Conservation (phyloP, 2,888 invertebrate species). For the Diaprepes abbreviatus region DNA sequence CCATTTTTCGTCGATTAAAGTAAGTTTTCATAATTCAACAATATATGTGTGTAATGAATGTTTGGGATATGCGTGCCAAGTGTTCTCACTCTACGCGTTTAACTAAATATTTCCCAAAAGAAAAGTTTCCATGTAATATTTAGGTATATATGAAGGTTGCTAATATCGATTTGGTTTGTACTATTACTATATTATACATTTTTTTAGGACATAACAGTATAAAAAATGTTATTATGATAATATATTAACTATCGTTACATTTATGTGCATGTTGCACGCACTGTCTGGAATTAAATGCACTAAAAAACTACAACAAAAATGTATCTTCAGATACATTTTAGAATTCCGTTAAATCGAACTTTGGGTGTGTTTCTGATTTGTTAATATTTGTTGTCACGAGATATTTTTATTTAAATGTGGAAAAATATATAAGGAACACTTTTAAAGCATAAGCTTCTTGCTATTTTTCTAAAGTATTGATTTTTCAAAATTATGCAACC, state of each 20-base stretch:
- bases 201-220: not conserved
- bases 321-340: too few relatives aligned
- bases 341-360: too few relatives aligned
- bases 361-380: not conserved
- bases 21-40: constrained; percentile 23
- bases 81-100: constrained; percentile 40
- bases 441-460: too few relatives aligned
- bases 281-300: not conserved
- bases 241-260: not conserved
- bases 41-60: constrained; percentile 3
- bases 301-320: not conserved
- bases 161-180: constrained; percentile 15
- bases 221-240: not conserved
- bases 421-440: too few relatives aligned
- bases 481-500: too few relatives aligned
- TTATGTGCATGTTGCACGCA: not conserved
- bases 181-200: not conserved
- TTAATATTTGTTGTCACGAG: not conserved
- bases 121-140: constrained; percentile 24
- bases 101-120: constrained; percentile 44
- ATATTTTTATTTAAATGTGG: constrained; percentile 9
- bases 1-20: too few relatives aligned
- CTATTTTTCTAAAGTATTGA: too few relatives aligned
- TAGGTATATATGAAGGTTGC: constrained; percentile 2
- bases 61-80: constrained; percentile 42